Conservation (phyloP, 2,113 vertebrate genomes). For the Phocoena phocoena region DNA sequence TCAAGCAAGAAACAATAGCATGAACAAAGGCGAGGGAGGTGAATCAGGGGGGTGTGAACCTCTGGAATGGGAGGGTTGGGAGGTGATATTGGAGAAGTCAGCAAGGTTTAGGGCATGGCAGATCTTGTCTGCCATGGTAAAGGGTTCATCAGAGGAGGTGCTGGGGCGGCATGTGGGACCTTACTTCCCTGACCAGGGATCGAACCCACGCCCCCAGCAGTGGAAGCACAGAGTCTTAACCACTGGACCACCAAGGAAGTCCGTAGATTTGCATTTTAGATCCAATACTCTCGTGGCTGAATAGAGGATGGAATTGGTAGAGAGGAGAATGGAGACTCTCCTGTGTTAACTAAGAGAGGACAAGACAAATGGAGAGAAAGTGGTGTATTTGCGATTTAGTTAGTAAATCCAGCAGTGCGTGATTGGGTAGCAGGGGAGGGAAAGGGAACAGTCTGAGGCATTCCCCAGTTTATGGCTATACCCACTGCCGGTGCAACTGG, state of each 20-base stretch:
- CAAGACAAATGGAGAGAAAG: neutral
- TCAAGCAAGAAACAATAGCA: neutral
- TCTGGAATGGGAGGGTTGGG: neutral
- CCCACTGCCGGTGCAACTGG: neutral
- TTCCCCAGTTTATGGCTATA: neutral
- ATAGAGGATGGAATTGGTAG: neutral
- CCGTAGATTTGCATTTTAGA: neutral
- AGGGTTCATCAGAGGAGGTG: neutral
- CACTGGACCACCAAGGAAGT: neutral
- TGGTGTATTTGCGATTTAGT: neutral
- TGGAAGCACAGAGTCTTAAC: neutral
- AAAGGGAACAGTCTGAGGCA: too few species aligned
- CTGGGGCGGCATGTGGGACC: neutral
- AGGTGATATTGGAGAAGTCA: neutral
- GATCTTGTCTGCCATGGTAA: neutral
- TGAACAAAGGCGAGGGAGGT: neutral
- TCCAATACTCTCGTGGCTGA: neutral
- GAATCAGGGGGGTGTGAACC: neutral
- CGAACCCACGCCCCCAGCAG: neutral
- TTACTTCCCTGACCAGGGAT: neutral
- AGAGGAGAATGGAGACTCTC: neutral
- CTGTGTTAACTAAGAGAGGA: neutral
- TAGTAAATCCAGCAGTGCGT: neutral
- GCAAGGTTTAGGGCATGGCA: too few species aligned
- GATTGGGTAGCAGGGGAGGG: neutral